phyloP scores from a whole-genome alignment of 2,113 vertebrate genomes.

The Aramus guarauna region DNA sequence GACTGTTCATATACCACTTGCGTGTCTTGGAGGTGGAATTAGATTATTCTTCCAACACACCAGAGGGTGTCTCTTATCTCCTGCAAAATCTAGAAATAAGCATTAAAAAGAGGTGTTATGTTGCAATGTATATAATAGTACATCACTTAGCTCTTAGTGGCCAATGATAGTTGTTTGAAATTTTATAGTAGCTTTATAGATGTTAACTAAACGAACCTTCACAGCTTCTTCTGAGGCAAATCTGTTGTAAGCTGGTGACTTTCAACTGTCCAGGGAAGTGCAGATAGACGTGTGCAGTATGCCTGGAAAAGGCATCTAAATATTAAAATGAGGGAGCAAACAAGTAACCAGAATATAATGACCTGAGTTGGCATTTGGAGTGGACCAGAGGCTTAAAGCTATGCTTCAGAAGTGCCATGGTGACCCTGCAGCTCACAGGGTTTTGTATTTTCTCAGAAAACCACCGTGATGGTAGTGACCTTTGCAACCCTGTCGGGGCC shows the following conservation, averaged over 20 bases:
- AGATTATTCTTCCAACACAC: not conserved
- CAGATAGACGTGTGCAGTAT: not conserved
- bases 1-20: not conserved
- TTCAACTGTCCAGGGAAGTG: not conserved
- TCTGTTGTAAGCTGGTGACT: not conserved
- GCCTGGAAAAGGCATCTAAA: not conserved
- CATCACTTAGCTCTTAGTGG: no score
- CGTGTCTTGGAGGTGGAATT: not conserved
- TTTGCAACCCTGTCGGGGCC: not conserved
- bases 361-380: not conserved
- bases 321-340: not conserved
- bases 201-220: not conserved
- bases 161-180: not conserved
- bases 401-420: not conserved
- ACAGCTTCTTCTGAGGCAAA: not conserved
- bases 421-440: not conserved
- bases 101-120: not conserved
- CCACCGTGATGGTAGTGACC: not conserved
- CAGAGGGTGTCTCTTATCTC: slow-evolving; percentile 22
- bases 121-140: not conserved
- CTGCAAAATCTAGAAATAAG: not conserved
- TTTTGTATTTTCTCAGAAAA: not conserved
- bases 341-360: not conserved
- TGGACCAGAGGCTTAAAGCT: not conserved
- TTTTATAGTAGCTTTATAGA: not conserved